Conservation (phyloP, 2,888 invertebrate genomes). For the Callimorpha dominula region DNA sequence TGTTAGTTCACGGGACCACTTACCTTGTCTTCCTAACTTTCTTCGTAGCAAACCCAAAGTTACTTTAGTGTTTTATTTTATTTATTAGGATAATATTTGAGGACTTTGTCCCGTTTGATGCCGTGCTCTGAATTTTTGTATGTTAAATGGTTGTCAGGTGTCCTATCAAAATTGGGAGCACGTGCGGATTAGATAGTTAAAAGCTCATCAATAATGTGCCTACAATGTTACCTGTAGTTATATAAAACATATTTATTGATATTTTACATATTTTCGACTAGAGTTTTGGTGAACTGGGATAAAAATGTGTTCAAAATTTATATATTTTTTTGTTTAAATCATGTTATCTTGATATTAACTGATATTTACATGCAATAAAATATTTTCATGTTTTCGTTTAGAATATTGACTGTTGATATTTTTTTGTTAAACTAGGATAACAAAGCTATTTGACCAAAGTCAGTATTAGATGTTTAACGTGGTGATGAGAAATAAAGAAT, state of each 20-base stretch:
- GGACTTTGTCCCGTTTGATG: constrained; percentile 48
- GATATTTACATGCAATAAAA: constrained; percentile 83
- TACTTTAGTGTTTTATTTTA: constrained; percentile 74
- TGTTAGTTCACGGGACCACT: constrained; percentile 72
- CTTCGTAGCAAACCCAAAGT: constrained; percentile 82
- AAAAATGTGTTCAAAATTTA: constrained; percentile 83
- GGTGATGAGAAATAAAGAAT: constrained; percentile 72
- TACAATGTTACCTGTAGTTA: constrained; percentile 86
- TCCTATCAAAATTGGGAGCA: constrained; percentile 34
- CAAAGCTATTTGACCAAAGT: constrained; percentile 87
- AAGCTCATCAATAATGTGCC: constrained; percentile 85
- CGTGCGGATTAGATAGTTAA: constrained; percentile 65
- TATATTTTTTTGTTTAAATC: constrained; percentile 57
- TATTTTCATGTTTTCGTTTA: constrained; percentile 76
- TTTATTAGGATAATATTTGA: constrained; percentile 73
- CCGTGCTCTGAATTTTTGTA: constrained; percentile 32
- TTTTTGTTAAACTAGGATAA: constrained; percentile 85
- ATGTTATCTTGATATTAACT: constrained; percentile 77
- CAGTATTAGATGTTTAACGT: constrained; percentile 85
- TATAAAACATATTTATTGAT: constrained; percentile 69
- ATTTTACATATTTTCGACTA: constrained; percentile 72
- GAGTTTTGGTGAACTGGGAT: constrained; percentile 74
- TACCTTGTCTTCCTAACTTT: constrained; percentile 80
- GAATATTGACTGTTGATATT: constrained; percentile 85
- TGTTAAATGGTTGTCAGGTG: constrained; percentile 10